These are phyloP conservation scores for Ophion obscuratus DNA, from an alignment of 2,888 invertebrate genomes.

Conservation along the genomic window DNA sequence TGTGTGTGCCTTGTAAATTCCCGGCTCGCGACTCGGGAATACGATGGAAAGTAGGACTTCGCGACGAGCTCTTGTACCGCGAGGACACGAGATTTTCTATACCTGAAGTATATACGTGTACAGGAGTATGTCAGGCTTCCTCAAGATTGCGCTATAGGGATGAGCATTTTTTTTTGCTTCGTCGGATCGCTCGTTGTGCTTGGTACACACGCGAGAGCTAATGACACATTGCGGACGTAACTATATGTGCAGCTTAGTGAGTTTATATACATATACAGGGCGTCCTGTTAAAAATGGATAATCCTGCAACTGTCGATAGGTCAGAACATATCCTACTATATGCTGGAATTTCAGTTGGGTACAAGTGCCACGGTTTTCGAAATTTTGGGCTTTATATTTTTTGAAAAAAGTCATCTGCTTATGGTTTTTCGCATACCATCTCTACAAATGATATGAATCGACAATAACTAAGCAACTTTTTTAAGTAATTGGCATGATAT, in stretches of 20 bases:
- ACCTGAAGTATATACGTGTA: constrained; percentile 7
- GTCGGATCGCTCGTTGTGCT: constrained; percentile 26
- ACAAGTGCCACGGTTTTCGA: background rate
- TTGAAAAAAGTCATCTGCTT: no score
- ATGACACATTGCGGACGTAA: constrained; percentile 44
- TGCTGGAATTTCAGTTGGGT: no score
- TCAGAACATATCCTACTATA: no score
- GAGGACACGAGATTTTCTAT: constrained; percentile 46
- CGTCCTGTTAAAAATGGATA: no score
- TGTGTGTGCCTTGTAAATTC: constrained; percentile 46
- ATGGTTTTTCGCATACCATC: no score
- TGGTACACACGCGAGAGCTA: constrained; percentile 44
- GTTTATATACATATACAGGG: background rate
- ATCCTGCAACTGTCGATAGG: no score
- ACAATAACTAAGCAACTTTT: no score
- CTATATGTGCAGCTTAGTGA: constrained; percentile 4
- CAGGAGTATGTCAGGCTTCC: constrained; percentile 31
- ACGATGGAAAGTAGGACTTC: constrained; percentile 58
- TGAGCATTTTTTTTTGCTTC: constrained; percentile 31
- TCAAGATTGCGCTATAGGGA: constrained; percentile 35
- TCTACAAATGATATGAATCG: no score
- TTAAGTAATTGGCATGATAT: no score
- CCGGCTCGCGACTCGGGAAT: constrained; percentile 43
- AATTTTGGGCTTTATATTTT: background rate
- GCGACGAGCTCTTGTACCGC: constrained; percentile 27